Conservation (phyloP, 2,888 invertebrate species). For the Luperina nickerlii region DNA sequence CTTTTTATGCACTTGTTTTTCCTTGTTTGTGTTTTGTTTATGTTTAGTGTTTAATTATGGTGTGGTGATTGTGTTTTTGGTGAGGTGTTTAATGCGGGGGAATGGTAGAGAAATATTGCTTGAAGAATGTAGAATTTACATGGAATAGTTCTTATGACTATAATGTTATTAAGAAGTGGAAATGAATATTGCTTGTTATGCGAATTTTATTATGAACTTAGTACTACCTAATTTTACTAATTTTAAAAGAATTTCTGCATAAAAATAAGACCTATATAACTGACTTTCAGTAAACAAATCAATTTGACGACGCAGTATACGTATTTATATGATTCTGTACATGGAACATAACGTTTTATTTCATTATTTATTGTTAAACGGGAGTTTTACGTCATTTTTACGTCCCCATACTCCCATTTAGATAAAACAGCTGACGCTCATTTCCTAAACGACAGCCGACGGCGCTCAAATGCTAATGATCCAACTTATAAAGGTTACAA, state of each 20-base stretch:
- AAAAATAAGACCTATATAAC: neutral
- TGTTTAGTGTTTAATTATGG: conserved; percentile 53
- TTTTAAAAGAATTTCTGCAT: neutral
- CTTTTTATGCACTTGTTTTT: conserved; percentile 66
- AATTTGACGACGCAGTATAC: conserved; percentile 32
- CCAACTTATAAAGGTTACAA: conserved; percentile 29
- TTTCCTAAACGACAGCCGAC: conserved; percentile 79
- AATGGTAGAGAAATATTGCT: neutral
- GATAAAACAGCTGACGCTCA: conserved; percentile 85
- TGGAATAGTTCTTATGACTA: neutral
- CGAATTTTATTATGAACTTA: neutral
- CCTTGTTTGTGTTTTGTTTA: conserved; percentile 60
- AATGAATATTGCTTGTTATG: neutral
- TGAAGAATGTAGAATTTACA: neutral
- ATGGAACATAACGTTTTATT: conserved; percentile 78
- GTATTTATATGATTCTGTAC: conserved; percentile 52
- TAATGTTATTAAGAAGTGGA: neutral
- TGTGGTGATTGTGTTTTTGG: conserved; percentile 43
- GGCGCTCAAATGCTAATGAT: conserved; percentile 59
- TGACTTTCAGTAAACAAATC: conserved; percentile 13
- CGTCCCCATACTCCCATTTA: conserved; percentile 82
- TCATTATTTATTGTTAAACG: conserved; percentile 83
- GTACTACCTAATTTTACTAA: neutral
- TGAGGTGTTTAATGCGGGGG: conserved; percentile 12
- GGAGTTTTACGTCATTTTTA: conserved; percentile 83